Evolutionary conservation across 2,113 vertebrate species (phyloP), one percentile per base, ranked within the genome.

Genomic region (Entosphenus tridentatus): DNA sequence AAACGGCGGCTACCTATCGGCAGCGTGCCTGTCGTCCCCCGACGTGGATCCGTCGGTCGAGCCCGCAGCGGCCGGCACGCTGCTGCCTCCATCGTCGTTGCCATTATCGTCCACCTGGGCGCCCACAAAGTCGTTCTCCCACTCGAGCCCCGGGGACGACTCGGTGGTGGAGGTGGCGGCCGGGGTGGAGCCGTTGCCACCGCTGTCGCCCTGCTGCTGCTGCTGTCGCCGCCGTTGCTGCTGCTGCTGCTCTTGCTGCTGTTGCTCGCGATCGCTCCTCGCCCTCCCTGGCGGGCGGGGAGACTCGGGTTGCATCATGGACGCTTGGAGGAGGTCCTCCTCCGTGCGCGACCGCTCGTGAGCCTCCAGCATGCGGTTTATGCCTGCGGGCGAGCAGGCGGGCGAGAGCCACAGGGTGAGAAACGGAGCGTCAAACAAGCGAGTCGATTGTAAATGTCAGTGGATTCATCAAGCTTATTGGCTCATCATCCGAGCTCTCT

Each of bases 51-150:
- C 39, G 39, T 39, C 88, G 81, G 69, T 85, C 82, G 56, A 87
- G 80, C 77, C 90, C 88, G 8, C 88, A 77, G 78, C 88, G 85
- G 72, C 89, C 90, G 3, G 88, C 87, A 68, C 87, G 88, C 73
- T 75, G 73, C 21, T 87, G 80, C 68, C 87, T 81, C 75, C 75
- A 81, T 14, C 82, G 80, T 68, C 80, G 78, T 93, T 89, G 71
- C 81, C 83, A 1, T 78, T 82, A 18, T 90, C 87, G 39, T 95
- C 90, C 69, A 82, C 73, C 57, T 83, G 85, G 0, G 85, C 86
- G 9, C 86, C 86, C 16, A 95, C 86, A 71, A 98, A 96, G 75
- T 98, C 93, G 10, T 87, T 92, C 78, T 98, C 93, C 93, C 93
- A 98, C 77, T 98, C 93, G 68, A 96, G 78, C 0, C 86, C 87